Percentiles rank a stretch among this genome's conserved stretches.
phyloP scores from a whole-genome alignment of 1,140 invertebrate genomes.

The Planococcus citri region DNA sequence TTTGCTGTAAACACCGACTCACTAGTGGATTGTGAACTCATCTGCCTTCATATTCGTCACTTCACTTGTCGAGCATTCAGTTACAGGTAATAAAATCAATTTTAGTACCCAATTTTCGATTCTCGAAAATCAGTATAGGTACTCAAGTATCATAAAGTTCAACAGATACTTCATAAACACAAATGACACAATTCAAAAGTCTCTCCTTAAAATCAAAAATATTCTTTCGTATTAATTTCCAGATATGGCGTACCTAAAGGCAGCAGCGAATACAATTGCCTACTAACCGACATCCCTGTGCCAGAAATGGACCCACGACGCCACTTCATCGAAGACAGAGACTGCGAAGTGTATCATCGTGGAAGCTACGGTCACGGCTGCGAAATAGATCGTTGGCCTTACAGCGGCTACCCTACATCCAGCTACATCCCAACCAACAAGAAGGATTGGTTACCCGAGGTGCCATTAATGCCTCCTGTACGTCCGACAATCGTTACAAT shows the following conservation, averaged over 20 bases:
- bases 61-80: conserved; percentile 66
- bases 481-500: conserved; percentile 18
- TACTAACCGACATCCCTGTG: conserved; percentile 54
- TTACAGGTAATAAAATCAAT: conserved; percentile 43
- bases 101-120: conserved; percentile 9
- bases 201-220: too few relatives aligned
- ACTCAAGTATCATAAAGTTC: neutral
- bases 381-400: conserved; percentile 40
- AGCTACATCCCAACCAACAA: neutral
- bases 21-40: conserved; percentile 59
- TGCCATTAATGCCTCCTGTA: neutral
- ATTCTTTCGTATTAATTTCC: too few relatives aligned
- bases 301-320: conserved; percentile 44
- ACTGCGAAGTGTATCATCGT: conserved; percentile 59
- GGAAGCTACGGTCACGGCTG: conserved; percentile 66
- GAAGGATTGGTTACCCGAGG: neutral
- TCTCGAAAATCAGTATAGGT: conserved; percentile 19
- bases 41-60: conserved; percentile 45
- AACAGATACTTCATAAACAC: too few relatives aligned
- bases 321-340: conserved; percentile 43
- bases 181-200: too few relatives aligned
- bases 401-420: neutral
- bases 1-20: conserved; percentile 49
- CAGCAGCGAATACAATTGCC: conserved; percentile 43
- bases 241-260: conserved; percentile 11